Evolutionary conservation across 2,888 invertebrate genomes (phyloP), one percentile per base, ranked within the genome.

Genomic region (Diarsia dahlii): DNA sequence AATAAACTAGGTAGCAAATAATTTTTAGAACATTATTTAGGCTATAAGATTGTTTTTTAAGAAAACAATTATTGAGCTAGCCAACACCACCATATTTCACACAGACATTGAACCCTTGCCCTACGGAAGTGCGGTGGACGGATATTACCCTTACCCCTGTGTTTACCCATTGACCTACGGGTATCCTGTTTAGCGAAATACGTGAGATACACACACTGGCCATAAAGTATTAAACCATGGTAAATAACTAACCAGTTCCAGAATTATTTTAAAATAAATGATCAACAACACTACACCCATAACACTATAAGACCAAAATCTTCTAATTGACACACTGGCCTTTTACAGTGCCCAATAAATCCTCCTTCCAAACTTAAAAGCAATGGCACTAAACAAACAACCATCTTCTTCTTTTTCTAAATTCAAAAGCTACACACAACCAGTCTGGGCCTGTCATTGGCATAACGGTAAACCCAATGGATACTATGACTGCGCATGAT

Each of bases 401-500:
- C 23, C 9, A 6, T 64, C 18, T 67, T 68, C 46, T 60, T 71
- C 66, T 71, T 45, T 66, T 76, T 76, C 48, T 12, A 67, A 72
- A 65, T 80, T 81, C 68, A 78, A 76, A 15, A 52, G n/a, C 58
- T 74, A 54, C 76, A 79, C 60, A 62, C 80, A 63, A 60, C 13
- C 76, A 74, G 81, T 70, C 76, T 81, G 80, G 86, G 90, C 89
- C 91, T 95, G 93, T 93, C 95, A 94, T 95, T 94, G 93, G 82
- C 48, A 62, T 95, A 95, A 95, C 95, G 95, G 95, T 94, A 94
- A 82, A 81, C 74, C 76, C 90, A 92, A 95, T 94, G 93, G 92
- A 93, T 92, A 90, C 91, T 93, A 95, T 95, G 95, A 95, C 95
- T 92, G 82, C 87, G 94, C 95, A 95, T 93, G 91, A 95, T 95